A percentile compares a stretch with the other conserved stretches of the same genome.
Evolutionary conservation across 2,888 invertebrate genomes (phyloP).

Genomic region (Clepsis dumicolana): DNA sequence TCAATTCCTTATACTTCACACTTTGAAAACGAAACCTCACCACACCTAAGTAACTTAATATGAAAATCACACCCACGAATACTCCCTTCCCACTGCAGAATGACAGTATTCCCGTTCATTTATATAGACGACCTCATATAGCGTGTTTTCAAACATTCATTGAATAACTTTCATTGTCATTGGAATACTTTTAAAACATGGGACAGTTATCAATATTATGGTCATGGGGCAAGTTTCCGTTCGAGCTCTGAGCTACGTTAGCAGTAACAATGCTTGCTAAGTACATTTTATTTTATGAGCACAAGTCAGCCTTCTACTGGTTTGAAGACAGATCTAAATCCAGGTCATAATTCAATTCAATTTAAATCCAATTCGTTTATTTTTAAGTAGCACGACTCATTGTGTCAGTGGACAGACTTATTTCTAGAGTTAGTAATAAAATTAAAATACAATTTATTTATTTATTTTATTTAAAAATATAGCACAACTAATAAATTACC

Average conservation of each 20-base stretch:
- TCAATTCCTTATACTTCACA: not conserved
- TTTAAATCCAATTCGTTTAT: no score
- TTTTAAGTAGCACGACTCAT: no score
- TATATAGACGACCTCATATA: not conserved
- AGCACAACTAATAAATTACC: no score
- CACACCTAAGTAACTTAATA: not conserved
- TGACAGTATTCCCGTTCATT: not conserved
- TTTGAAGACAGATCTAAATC: no score
- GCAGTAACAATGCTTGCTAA: no score
- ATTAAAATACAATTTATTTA: no score
- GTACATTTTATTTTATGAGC: not conserved
- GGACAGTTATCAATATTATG: not conserved
- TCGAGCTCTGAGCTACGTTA: not conserved
- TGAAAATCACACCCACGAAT: not conserved
- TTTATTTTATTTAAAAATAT: no score
- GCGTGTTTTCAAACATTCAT: constrained; percentile 12
- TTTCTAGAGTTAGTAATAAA: no score
- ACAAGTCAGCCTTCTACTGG: no score
- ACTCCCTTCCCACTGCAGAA: not conserved
- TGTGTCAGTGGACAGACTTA: no score
- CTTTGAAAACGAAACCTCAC: not conserved
- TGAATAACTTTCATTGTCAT: constrained; percentile 18
- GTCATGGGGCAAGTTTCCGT: not conserved
- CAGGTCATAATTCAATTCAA: no score
- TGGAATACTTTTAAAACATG: constrained; percentile 7